phyloP scores from a whole-genome alignment of 2,888 invertebrate species.

The Tanypteryx hageni region DNA sequence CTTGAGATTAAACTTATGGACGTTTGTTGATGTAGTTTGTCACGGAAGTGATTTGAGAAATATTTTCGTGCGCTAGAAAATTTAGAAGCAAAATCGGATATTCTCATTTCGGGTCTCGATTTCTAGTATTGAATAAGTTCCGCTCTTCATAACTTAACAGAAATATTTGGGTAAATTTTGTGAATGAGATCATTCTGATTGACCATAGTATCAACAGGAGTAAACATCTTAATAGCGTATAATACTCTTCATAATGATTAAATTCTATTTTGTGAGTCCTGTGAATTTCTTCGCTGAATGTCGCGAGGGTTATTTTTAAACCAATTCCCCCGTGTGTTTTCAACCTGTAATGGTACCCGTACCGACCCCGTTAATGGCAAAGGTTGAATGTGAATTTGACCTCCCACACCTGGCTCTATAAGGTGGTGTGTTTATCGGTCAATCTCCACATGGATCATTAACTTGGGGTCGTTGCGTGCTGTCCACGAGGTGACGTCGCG shows the following conservation, averaged over 20 bases:
- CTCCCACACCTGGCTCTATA: background rate
- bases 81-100: background rate
- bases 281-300: too few relatives aligned
- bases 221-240: too few relatives aligned
- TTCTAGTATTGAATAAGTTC: background rate
- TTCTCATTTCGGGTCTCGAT: background rate
- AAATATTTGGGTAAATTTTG: too few relatives aligned
- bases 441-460: slow-evolving; percentile 44
- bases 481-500: slow-evolving; percentile 3
- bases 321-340: too few relatives aligned
- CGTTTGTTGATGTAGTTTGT: background rate
- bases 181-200: too few relatives aligned
- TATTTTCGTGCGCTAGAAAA: background rate
- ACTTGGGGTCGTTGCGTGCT: slow-evolving; percentile 35
- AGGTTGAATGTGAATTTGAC: background rate
- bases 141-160: too few relatives aligned
- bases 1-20: background rate
- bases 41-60: background rate
- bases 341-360: background rate
- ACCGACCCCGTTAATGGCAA: background rate
- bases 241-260: too few relatives aligned
- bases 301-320: too few relatives aligned
- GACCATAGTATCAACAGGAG: too few relatives aligned
- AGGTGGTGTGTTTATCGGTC: slow-evolving; percentile 55
- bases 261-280: too few relatives aligned